Evolutionary conservation across 2,888 invertebrate genomes (phyloP).

Genomic region (Drosophila sordidapex): DNA sequence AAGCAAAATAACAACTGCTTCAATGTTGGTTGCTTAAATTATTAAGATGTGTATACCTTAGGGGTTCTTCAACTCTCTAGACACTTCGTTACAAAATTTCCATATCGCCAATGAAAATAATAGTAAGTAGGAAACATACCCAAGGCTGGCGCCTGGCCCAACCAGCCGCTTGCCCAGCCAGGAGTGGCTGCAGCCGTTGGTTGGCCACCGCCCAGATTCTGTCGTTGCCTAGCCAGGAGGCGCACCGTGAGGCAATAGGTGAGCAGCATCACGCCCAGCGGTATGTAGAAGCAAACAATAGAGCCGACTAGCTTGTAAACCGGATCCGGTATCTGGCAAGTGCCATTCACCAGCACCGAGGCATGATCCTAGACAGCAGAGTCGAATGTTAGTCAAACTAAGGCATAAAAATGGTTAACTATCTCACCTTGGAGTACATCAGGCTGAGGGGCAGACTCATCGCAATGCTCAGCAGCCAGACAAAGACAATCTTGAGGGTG

Average conservation of each 20-base stretch:
- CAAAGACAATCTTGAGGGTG: constrained; percentile 95
- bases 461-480: constrained; percentile 96
- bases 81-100: not conserved
- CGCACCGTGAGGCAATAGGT: constrained; percentile 97
- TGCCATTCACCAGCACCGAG: constrained; percentile 92
- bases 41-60: not conserved
- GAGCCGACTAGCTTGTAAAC: constrained; percentile 96
- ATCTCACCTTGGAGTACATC: constrained; percentile 93
- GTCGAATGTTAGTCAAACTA: not conserved
- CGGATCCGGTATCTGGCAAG: constrained; percentile 94
- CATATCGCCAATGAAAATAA: not conserved
- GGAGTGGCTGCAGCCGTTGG: constrained; percentile 81
- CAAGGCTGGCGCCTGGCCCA: constrained; percentile 87
- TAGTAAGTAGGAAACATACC: constrained; percentile 84
- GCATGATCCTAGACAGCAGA: constrained; percentile 88
- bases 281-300: constrained; percentile 97
- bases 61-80: not conserved
- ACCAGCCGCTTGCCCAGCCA: constrained; percentile 92
- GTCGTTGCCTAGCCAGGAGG: constrained; percentile 92
- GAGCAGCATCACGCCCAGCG: constrained; percentile 96
- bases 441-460: constrained; percentile 96
- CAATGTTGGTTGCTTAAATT: not conserved
- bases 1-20: not conserved
- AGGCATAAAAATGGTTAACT: not conserved
- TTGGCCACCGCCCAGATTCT: constrained; percentile 87